phyloP scores from a whole-genome alignment of 1,140 invertebrate species.

The Drosophila setifemur region DNA sequence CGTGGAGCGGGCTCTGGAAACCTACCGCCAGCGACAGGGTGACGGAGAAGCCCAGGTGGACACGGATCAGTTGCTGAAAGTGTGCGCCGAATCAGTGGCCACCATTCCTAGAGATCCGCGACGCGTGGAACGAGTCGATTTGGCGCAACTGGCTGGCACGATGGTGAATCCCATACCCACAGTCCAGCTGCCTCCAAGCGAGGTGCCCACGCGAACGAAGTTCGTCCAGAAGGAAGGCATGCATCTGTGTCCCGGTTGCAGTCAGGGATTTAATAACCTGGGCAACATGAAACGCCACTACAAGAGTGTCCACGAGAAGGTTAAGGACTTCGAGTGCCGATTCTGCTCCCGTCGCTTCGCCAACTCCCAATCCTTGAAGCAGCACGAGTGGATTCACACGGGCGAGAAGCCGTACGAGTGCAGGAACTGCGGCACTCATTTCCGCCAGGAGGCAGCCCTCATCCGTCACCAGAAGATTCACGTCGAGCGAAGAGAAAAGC shows the following conservation, averaged over 20 bases:
- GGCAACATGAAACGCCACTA: slow-evolving; percentile 79
- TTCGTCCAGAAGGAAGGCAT: slow-evolving; percentile 70
- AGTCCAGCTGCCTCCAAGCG: slow-evolving; percentile 39
- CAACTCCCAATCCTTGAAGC: slow-evolving; percentile 77
- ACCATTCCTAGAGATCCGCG: slow-evolving; percentile 69
- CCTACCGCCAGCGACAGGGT: slow-evolving; percentile 65
- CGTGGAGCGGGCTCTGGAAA: slow-evolving; percentile 67
- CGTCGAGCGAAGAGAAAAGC: slow-evolving; percentile 47
- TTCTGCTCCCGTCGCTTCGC: slow-evolving; percentile 74
- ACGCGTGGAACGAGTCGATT: slow-evolving; percentile 70
- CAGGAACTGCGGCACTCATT: slow-evolving; percentile 61
- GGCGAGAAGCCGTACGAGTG: slow-evolving; percentile 82
- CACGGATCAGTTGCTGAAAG: slow-evolving; percentile 64
- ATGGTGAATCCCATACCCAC: slow-evolving; percentile 71
- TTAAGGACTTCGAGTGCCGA: slow-evolving; percentile 79
- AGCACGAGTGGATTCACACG: slow-evolving; percentile 82
- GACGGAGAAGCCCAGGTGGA: slow-evolving; percentile 26
- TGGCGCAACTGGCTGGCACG: slow-evolving; percentile 69
- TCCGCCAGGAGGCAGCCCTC: slow-evolving; percentile 73
- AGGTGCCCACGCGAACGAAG: slow-evolving; percentile 28
- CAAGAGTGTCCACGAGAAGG: slow-evolving; percentile 76
- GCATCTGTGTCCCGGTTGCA: slow-evolving; percentile 71
- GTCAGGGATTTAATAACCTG: slow-evolving; percentile 71
- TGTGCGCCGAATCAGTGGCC: slow-evolving; percentile 73
- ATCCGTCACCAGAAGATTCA: slow-evolving; percentile 80